Conservation (phyloP, 2,113 vertebrate genomes). For the Chionis minor region DNA sequence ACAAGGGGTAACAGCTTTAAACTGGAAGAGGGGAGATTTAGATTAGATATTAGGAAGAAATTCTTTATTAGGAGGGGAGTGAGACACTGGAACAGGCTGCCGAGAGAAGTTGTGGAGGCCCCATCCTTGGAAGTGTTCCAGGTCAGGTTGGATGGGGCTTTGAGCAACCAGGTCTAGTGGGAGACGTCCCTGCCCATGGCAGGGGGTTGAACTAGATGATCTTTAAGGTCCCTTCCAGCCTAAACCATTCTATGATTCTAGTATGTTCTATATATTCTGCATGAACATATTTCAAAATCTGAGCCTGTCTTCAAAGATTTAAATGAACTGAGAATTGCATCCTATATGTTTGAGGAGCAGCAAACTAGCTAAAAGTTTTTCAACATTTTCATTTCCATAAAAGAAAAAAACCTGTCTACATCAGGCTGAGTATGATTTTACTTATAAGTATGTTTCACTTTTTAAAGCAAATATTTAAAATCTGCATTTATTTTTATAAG, state of each 20-base stretch:
- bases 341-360: not conserved
- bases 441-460: not conserved
- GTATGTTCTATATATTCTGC: not conserved
- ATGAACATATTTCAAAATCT: not conserved
- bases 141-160: not conserved
- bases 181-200: not conserved
- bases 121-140: not conserved
- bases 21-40: not conserved
- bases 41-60: not conserved
- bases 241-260: not conserved
- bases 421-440: not conserved
- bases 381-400: not conserved
- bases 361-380: not conserved
- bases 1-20: not conserved
- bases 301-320: not conserved
- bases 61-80: not conserved
- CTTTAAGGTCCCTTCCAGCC: not conserved
- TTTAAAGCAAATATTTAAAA: not conserved
- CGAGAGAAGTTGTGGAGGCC: not conserved
- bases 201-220: not conserved
- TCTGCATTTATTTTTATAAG: not conserved
- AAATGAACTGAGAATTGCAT: not conserved
- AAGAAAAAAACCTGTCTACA: not conserved
- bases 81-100: not conserved
- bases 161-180: not conserved